Evolutionary conservation across 2,888 invertebrate species (phyloP).

Genomic region (Sepioteuthis lessoniana): DNA sequence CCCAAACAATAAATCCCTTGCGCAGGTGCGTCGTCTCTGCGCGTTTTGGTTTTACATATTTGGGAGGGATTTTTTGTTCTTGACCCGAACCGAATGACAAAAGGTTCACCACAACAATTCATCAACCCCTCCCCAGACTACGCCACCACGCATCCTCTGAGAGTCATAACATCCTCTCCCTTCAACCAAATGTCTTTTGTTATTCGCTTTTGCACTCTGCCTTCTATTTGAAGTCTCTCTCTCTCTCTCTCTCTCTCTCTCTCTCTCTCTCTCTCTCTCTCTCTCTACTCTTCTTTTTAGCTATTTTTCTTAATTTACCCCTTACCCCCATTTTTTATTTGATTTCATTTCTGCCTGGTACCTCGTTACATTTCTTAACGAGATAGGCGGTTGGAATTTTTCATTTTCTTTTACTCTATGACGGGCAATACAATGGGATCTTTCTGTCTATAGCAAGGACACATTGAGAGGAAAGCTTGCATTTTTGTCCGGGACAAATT

Average conservation of each 20-base stretch:
- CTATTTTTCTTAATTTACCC: neutral
- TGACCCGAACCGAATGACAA: neutral
- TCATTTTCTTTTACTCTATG: neutral
- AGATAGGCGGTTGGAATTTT: neutral
- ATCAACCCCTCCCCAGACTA: too few species aligned
- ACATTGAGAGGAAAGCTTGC: neutral
- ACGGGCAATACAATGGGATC: neutral
- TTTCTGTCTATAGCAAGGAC: neutral
- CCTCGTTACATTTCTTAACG: neutral
- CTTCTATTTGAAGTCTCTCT: neutral
- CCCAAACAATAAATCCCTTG: neutral
- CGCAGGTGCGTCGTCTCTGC: neutral
- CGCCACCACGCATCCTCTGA: neutral
- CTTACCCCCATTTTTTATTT: neutral
- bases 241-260: neutral
- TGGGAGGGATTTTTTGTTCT: neutral
- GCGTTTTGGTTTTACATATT: neutral
- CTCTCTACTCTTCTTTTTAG: too few species aligned
- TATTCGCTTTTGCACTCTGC: neutral
- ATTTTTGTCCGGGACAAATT: neutral
- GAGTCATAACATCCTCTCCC: neutral
- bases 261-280: too few species aligned
- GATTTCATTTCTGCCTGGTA: neutral
- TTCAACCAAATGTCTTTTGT: neutral
- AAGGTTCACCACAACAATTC: neutral